A percentile compares a stretch with the other conserved stretches of the same genome.
These are phyloP conservation scores for Ceratina japonica DNA, from an alignment of 1,140 invertebrate genomes.

Conservation along the genomic window DNA sequence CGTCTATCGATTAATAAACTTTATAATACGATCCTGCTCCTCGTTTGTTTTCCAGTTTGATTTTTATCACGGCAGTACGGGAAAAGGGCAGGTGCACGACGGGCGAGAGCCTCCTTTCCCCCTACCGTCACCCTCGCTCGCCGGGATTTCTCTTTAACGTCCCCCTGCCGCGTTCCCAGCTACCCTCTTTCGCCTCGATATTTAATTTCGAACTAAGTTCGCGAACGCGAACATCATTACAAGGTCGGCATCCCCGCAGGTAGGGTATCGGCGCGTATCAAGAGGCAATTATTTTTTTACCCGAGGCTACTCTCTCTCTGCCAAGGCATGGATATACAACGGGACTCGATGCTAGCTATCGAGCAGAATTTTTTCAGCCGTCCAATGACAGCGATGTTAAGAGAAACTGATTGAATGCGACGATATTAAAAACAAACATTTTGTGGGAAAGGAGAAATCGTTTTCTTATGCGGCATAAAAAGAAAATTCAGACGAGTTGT, in stretches of 20 bases:
- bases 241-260: slow-evolving; percentile 60
- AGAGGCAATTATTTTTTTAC: slow-evolving; percentile 68
- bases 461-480: no score
- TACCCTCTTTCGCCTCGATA: slow-evolving; percentile 59
- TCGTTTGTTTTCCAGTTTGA: slow-evolving; percentile 74
- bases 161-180: slow-evolving; percentile 11
- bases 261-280: slow-evolving; percentile 69
- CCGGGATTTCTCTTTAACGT: slow-evolving; percentile 51
- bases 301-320: slow-evolving; percentile 54
- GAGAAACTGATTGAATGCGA: no score
- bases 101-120: slow-evolving; percentile 33
- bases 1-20: slow-evolving; percentile 77
- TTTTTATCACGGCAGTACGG: slow-evolving; percentile 67
- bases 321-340: neutral
- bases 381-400: neutral
- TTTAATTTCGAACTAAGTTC: slow-evolving; percentile 77
- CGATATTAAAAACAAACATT: no score
- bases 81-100: slow-evolving; percentile 62
- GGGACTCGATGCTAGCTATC: neutral
- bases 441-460: no score
- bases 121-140: neutral
- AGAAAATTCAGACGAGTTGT: no score
- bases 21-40: slow-evolving; percentile 74
- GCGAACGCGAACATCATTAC: slow-evolving; percentile 66
- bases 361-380: neutral